A percentile compares a stretch with the other conserved stretches of the same genome.
Conservation (phyloP, 1,140 invertebrate genomes). For the Phenacoccus solenopsis region DNA sequence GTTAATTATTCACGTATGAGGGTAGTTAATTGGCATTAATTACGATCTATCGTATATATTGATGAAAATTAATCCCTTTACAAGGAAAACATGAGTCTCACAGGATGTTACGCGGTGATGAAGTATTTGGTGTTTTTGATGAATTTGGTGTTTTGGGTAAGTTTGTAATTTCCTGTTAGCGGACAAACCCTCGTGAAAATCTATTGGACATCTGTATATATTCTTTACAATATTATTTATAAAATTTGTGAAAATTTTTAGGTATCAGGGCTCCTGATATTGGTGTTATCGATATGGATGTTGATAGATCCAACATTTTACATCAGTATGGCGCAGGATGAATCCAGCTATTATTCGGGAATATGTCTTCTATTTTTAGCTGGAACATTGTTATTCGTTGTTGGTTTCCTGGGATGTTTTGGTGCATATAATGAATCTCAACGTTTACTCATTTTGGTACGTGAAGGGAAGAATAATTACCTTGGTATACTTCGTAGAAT, state of each 20-base stretch:
- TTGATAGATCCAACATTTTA: slow-evolving; percentile 60
- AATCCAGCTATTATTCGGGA: slow-evolving; percentile 54
- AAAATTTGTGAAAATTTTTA: slow-evolving; percentile 37
- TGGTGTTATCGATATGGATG: slow-evolving; percentile 58
- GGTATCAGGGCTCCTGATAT: slow-evolving; percentile 54
- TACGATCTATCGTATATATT: too few relatives aligned
- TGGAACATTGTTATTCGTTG: slow-evolving; percentile 65
- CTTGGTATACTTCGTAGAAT: neutral
- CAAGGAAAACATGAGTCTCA: slow-evolving; percentile 39
- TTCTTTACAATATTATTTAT: too few relatives aligned
- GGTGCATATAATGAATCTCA: slow-evolving; percentile 76
- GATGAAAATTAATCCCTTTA: neutral
- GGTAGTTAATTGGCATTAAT: neutral
- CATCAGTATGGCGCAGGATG: slow-evolving; percentile 50
- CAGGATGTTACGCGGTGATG: slow-evolving; percentile 50
- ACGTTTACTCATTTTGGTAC: slow-evolving; percentile 70
- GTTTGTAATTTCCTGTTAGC: slow-evolving; percentile 32
- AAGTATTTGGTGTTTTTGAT: slow-evolving; percentile 55
- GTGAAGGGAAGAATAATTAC: too few relatives aligned
- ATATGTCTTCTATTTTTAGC: slow-evolving; percentile 62
- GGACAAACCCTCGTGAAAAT: neutral
- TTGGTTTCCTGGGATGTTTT: slow-evolving; percentile 83
- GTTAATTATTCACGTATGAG: neutral
- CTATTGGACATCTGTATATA: neutral
- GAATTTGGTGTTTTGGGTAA: slow-evolving; percentile 60